Conservation (phyloP, 2,113 vertebrate genomes). For the Podiceps cristatus region DNA sequence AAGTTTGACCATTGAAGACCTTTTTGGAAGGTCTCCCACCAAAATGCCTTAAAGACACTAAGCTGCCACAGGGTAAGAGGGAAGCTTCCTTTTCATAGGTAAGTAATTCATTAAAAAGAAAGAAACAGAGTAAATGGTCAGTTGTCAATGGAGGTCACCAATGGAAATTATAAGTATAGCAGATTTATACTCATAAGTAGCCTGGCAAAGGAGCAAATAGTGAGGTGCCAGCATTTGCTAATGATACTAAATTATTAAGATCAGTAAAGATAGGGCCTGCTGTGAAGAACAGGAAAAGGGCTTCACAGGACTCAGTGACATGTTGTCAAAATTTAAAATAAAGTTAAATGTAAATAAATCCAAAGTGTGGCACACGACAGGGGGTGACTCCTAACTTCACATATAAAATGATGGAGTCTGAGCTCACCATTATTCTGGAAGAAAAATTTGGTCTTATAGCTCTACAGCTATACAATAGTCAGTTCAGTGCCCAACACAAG, state of each 20-base stretch:
- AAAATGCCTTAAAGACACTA: neutral
- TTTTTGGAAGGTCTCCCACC: neutral
- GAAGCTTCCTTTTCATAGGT: neutral
- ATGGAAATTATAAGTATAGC: neutral
- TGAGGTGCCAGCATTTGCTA: neutral
- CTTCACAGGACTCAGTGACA: neutral
- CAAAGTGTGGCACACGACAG: neutral
- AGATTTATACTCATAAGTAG: neutral
- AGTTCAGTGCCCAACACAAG: neutral
- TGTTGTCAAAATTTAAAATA: neutral
- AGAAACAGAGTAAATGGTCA: neutral
- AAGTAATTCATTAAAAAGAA: neutral
- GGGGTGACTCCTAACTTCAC: neutral
- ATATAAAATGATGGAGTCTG: neutral
- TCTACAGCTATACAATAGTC: neutral
- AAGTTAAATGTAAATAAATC: conserved; percentile 4
- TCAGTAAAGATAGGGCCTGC: neutral
- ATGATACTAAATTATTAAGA: neutral
- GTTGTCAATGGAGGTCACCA: neutral
- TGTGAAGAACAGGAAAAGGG: neutral
- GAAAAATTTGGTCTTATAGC: neutral
- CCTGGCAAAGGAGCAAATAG: neutral
- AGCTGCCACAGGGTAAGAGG: neutral
- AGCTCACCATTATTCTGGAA: neutral
- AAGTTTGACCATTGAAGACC: neutral